phyloP scores from a whole-genome alignment of 2,888 invertebrate genomes.

The Glyphotaelius pellucidus region DNA sequence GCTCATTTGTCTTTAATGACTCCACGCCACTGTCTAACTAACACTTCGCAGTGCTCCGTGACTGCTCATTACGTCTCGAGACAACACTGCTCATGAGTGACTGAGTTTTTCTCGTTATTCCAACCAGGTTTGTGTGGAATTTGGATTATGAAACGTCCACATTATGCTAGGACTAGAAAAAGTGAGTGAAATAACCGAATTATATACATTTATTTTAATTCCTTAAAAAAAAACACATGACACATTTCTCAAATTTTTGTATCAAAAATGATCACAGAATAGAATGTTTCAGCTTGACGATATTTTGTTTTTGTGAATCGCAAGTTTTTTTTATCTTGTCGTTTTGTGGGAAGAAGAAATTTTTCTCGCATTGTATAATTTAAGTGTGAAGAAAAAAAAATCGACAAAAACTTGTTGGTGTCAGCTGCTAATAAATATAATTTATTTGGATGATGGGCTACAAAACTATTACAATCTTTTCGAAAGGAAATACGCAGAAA shows the following conservation, averaged over 20 bases:
- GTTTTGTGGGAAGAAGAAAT: neutral
- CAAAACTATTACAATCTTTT: neutral
- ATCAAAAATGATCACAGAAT: too few relatives aligned
- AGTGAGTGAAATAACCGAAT: neutral
- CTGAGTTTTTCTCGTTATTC: neutral
- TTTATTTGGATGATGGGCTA: neutral
- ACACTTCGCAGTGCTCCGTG: neutral
- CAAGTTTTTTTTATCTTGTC: neutral
- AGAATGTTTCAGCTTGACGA: too few relatives aligned
- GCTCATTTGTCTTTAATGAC: too few relatives aligned
- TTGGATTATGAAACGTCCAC: neutral
- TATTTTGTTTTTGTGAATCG: neutral
- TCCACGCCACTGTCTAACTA: neutral
- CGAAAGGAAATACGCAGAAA: too few relatives aligned
- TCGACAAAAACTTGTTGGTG: neutral
- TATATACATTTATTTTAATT: too few relatives aligned
- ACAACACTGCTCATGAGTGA: neutral
- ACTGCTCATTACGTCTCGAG: neutral
- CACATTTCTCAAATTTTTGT: too few relatives aligned
- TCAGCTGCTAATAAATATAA: neutral
- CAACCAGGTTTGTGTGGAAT: neutral
- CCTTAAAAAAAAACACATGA: too few relatives aligned
- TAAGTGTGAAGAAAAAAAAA: neutral
- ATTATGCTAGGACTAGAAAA: neutral
- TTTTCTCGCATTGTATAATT: neutral